Evolutionary conservation across 1,140 invertebrate species (phyloP).

Genomic region (Brachionus koreanus): DNA sequence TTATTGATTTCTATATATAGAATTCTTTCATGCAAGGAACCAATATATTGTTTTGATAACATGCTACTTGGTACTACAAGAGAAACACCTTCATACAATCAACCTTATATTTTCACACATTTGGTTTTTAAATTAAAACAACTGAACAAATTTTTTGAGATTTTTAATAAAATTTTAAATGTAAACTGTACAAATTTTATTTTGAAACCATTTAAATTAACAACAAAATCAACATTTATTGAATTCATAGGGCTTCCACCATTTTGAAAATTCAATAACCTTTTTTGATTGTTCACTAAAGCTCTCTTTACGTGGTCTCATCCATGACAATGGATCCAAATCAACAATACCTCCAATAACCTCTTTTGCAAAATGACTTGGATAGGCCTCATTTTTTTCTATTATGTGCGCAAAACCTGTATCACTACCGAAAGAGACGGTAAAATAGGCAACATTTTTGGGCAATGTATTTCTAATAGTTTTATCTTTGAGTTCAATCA

Average conservation of each 20-base stretch:
- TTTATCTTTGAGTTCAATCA: constrained; percentile 70
- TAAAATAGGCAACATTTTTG: constrained; percentile 89
- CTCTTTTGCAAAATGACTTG: constrained; percentile 86
- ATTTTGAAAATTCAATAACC: constrained; percentile 65
- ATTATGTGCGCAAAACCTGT: constrained; percentile 91
- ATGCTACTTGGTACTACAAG: no score
- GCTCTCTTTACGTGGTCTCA: constrained; percentile 70
- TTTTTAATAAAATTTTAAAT: no score
- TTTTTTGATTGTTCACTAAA: constrained; percentile 69
- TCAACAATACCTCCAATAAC: constrained; percentile 90
- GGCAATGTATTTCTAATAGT: constrained; percentile 63
- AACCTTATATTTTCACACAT: no score
- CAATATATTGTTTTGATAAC: no score
- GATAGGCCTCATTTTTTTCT: constrained; percentile 83
- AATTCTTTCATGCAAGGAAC: no score
- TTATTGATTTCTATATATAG: no score
- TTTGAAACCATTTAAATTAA: no score
- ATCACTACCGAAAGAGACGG: constrained; percentile 79
- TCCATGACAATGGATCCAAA: constrained; percentile 76
- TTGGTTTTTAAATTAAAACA: no score
- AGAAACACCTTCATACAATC: no score
- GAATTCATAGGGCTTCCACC: constrained; percentile 67
- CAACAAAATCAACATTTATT: constrained; percentile 49
- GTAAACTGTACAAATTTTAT: not conserved
- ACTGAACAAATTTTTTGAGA: no score